Conservation (phyloP, 2,888 invertebrate species). For the Cerceris ruficornis region DNA sequence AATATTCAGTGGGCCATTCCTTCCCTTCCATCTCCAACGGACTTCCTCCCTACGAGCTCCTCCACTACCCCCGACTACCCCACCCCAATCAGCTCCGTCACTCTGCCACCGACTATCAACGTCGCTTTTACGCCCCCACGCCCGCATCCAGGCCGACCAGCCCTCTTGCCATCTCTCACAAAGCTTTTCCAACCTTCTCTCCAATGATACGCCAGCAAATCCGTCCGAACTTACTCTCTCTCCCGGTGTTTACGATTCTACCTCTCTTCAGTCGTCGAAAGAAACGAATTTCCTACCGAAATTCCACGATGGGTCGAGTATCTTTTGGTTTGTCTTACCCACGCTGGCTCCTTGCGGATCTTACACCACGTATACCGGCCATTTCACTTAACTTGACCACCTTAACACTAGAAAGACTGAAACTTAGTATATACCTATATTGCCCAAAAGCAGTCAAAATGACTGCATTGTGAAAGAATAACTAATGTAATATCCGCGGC, state of each 20-base stretch:
- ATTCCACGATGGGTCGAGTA: not conserved
- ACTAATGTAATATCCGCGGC: too few species aligned
- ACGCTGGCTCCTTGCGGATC: not conserved
- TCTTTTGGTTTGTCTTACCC: not conserved
- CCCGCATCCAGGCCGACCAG: conserved; percentile 17
- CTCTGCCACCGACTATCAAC: conserved; percentile 37
- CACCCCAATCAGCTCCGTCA: conserved; percentile 35
- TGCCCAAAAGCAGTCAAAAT: too few species aligned
- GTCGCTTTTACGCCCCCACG: conserved; percentile 48
- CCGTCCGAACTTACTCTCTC: conserved; percentile 26
- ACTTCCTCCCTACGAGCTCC: conserved; percentile 27
- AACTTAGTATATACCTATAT: too few species aligned
- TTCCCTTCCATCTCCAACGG: conserved; percentile 16
- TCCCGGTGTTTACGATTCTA: conserved; percentile 31
- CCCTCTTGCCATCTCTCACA: conserved; percentile 8
- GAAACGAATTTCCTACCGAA: conserved; percentile 1
- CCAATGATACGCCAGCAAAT: conserved; percentile 42
- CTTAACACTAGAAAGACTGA: too few species aligned
- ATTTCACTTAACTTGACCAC: too few species aligned
- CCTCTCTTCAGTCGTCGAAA: conserved; percentile 10
- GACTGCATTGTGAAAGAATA: too few species aligned
- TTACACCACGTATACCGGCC: too few species aligned
- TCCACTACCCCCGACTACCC: not conserved
- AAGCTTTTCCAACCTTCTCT: conserved; percentile 19
- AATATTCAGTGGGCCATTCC: conserved; percentile 69